phyloP scores from a whole-genome alignment of 2,888 invertebrate genomes.

The Drosophila borealis region DNA sequence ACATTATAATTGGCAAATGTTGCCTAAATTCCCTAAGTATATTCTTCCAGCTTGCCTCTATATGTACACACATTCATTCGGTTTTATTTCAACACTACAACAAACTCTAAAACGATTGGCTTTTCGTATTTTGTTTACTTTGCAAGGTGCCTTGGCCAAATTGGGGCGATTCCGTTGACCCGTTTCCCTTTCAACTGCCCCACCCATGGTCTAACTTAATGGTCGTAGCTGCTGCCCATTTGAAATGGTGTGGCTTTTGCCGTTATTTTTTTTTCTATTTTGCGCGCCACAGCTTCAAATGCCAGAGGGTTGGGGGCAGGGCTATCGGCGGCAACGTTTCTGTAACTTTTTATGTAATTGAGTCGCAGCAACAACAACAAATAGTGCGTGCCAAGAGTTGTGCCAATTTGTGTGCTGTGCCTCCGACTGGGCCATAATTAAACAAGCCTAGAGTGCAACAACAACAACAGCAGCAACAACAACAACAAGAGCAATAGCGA shows the following conservation, averaged over 20 bases:
- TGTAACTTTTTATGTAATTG: slow-evolving; percentile 49
- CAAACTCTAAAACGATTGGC: slow-evolving; percentile 9
- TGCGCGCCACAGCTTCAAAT: slow-evolving; percentile 17
- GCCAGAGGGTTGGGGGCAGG: slow-evolving; percentile 37
- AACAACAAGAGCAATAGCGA: slow-evolving; percentile 6
- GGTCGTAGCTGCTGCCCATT: slow-evolving; percentile 28
- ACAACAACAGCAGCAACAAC: slow-evolving; percentile 7
- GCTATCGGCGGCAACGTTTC: slow-evolving; percentile 22
- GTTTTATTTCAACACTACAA: slow-evolving; percentile 8
- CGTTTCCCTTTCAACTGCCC: slow-evolving; percentile 39
- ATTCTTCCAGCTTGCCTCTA: neutral
- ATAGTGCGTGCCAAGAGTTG: slow-evolving; percentile 49
- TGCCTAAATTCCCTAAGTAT: neutral
- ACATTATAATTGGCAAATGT: neutral
- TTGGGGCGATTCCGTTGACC: slow-evolving; percentile 27
- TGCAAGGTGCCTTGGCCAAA: slow-evolving; percentile 21
- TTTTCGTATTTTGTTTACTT: slow-evolving; percentile 3
- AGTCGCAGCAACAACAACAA: slow-evolving; percentile 27
- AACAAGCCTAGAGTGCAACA: slow-evolving; percentile 48
- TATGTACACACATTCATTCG: neutral
- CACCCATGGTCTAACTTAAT: slow-evolving; percentile 36
- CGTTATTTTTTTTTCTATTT: slow-evolving; percentile 1
- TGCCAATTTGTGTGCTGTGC: slow-evolving; percentile 50
- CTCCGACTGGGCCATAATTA: slow-evolving; percentile 57
- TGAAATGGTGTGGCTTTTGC: slow-evolving; percentile 11